These are phyloP conservation scores for Lithophane leautieri DNA, from an alignment of 2,888 invertebrate genomes.

Conservation along the genomic window DNA sequence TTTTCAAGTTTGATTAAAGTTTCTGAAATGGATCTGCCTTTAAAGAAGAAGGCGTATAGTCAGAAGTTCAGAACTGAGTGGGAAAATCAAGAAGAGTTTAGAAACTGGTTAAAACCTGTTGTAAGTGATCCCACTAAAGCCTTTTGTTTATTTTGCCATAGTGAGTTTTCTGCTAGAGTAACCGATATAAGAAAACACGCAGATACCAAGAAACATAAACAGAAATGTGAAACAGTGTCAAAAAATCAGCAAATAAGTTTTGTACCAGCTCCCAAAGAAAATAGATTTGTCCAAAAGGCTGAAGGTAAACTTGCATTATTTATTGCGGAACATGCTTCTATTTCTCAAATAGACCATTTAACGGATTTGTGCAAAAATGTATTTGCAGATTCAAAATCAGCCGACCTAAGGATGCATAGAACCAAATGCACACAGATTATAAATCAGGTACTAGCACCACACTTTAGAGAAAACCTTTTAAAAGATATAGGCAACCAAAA, in stretches of 20 bases:
- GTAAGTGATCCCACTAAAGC: constrained; percentile 9
- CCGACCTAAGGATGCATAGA: background rate
- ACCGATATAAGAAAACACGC: constrained; percentile 12
- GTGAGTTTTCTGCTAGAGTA: constrained; percentile 9
- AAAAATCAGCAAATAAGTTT: no score
- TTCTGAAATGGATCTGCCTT: no score
- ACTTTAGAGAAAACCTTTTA: background rate
- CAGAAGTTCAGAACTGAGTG: no score
- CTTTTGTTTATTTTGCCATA: constrained; percentile 17
- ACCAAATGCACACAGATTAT: background rate
- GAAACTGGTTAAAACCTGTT: background rate
- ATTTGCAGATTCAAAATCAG: constrained; percentile 4
- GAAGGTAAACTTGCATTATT: background rate
- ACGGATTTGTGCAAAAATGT: constrained; percentile 1
- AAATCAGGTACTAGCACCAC: background rate
- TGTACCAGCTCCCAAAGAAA: background rate
- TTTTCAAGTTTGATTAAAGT: no score
- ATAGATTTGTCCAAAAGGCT: constrained; percentile 1
- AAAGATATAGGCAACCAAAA: background rate
- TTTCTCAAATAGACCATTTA: background rate
- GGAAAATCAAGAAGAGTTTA: no score
- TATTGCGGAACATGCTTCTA: no score
- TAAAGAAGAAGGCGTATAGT: no score
- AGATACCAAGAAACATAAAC: constrained; percentile 12
- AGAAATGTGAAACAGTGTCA: background rate